phyloP scores from a whole-genome alignment of 30 jellyfish, hydroid and myxozoan genomes.

The Calvadosia cruxmelitensis region DNA sequence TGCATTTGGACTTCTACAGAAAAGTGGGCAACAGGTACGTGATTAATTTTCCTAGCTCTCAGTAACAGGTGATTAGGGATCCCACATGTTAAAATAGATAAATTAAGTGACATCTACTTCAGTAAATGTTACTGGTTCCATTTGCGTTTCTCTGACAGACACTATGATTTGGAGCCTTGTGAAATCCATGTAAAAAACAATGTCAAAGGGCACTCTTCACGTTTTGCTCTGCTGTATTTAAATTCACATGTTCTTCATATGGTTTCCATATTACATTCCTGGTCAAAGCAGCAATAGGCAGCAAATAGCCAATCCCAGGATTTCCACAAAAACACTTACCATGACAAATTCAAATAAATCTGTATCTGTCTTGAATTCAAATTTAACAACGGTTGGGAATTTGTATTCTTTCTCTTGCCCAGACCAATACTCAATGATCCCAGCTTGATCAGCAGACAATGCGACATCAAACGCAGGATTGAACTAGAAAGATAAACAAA shows the following conservation, averaged over 20 bases:
- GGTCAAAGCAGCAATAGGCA: background rate
- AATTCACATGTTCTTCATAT: too few species aligned
- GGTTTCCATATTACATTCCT: too few species aligned
- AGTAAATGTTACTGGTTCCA: background rate
- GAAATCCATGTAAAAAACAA: background rate
- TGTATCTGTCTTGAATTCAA: constrained; percentile 95
- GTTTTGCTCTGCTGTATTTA: too few species aligned
- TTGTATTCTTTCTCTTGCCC: constrained; percentile 74
- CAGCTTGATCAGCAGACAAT: constrained; percentile 83
- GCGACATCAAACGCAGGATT: constrained; percentile 77
- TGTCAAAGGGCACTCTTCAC: background rate
- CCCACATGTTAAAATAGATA: too few species aligned
- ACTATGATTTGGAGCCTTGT: background rate
- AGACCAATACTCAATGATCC: constrained; percentile 97
- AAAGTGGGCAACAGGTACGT: too few species aligned
- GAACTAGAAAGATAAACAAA: constrained; percentile 42
- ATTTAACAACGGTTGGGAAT: constrained; percentile 60
- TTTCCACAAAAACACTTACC: constrained; percentile 41
- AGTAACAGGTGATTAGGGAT: too few species aligned
- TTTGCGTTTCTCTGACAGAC: background rate
- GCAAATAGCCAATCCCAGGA: background rate
- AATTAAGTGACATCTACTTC: too few species aligned
- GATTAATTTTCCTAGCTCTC: too few species aligned
- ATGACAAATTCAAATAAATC: constrained; percentile 84
- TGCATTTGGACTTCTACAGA: too few species aligned